Evolutionary conservation across 2,888 invertebrate species (phyloP).

Genomic region (Apamea epomidion): DNA sequence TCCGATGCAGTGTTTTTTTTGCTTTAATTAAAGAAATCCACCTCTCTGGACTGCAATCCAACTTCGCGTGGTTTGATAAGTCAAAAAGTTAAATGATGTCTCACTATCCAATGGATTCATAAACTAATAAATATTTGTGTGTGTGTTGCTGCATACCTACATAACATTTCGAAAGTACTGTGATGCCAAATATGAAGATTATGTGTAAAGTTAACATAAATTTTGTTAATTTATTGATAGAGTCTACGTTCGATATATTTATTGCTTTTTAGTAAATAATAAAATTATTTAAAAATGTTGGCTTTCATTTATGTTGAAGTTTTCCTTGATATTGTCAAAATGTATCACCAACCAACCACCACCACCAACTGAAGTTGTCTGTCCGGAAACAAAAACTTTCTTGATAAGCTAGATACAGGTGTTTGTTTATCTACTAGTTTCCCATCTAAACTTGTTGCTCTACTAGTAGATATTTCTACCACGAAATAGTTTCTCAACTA

Average conservation of each 20-base stretch:
- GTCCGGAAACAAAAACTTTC: neutral
- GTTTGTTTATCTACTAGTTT: neutral
- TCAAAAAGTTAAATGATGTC: constrained; percentile 1
- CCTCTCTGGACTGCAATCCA: neutral
- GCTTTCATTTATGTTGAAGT: constrained; percentile 3
- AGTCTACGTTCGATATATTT: constrained; percentile 89
- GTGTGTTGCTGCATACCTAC: constrained; percentile 69
- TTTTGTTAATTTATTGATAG: constrained; percentile 89
- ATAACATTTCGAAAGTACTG: constrained; percentile 81
- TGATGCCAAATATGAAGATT: constrained; percentile 88
- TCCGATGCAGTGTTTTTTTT: constrained; percentile 1
- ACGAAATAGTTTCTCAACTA: neutral
- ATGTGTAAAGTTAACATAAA: constrained; percentile 81
- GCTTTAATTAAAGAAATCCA: constrained; percentile 24
- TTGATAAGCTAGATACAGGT: neutral
- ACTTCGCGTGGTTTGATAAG: neutral
- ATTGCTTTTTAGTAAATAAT: constrained; percentile 89
- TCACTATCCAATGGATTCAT: constrained; percentile 12
- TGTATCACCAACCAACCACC: neutral
- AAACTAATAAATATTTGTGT: constrained; percentile 34
- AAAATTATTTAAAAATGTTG: constrained; percentile 77
- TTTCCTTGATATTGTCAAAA: neutral
- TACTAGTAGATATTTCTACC: neutral
- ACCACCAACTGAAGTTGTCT: neutral
- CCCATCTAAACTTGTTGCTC: neutral